These are phyloP conservation scores for Tinamus guttatus DNA, from an alignment of 2,113 vertebrate genomes.

Conservation along the genomic window DNA sequence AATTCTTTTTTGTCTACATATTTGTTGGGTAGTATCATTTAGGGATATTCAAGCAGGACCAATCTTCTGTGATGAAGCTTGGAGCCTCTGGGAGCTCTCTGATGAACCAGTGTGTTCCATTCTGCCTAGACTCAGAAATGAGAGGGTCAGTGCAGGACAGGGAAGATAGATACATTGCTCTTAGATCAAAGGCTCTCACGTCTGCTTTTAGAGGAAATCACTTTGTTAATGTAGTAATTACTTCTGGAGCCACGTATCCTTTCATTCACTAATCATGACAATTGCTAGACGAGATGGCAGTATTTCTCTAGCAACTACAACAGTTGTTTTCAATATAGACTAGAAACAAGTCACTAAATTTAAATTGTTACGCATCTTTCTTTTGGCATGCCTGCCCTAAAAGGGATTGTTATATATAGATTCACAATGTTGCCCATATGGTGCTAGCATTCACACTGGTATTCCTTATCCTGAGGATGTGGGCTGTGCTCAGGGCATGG, in stretches of 20 bases:
- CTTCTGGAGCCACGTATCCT: neutral
- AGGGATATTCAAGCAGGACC: neutral
- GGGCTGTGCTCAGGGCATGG: neutral
- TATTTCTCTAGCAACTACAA: conserved; percentile 16
- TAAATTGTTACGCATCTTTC: neutral
- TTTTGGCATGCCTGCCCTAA: neutral
- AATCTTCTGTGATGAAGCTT: neutral
- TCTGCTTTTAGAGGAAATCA: conserved; percentile 19
- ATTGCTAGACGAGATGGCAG: neutral
- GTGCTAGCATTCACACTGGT: accelerated
- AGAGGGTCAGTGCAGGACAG: conserved; percentile 28
- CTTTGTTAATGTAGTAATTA: neutral
- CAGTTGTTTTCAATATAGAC: neutral
- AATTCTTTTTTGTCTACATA: neutral
- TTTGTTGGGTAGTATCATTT: neutral
- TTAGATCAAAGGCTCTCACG: neutral
- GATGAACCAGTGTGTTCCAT: neutral
- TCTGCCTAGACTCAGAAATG: neutral
- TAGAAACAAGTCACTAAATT: conserved; percentile 19
- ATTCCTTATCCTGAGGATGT: neutral
- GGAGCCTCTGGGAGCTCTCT: neutral
- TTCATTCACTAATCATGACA: neutral
- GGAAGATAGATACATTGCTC: neutral
- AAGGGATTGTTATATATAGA: neutral
- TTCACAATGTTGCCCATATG: neutral